Base-by-base conservation (phyloP, 2,888 invertebrate genomes). In the Melinaea menophilus region DNA sequence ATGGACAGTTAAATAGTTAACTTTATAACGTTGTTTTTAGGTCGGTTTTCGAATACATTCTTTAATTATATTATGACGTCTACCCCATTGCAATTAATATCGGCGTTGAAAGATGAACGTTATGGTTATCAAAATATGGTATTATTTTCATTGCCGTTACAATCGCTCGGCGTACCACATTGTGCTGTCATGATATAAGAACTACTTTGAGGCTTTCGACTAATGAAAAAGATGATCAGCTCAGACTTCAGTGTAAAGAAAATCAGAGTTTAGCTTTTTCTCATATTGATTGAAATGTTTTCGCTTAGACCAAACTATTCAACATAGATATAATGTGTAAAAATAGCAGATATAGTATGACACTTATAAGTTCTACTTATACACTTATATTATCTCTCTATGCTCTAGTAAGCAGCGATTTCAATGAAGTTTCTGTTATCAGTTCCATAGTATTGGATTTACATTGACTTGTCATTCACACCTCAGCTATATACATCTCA, bases 81-180 rank as follows among this genome's bases (percentile, higher is more conserved):
- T 31, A 51, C 31, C 51, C 51, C 55, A 45, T 54, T 59, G 51
- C 41, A 47, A 55, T 33, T 12, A 34, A 22, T 41, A 11, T n/a
- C 31, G 45, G 12, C 55, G 41, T 37, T 12, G 41, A 33, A 59
- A 59, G 31, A 33, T 9, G 33, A 45, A 55, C 59, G 35, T 55
- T 59, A 55, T 37, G 12, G 9, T 13, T 11, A 54, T 37, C 3
- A 12, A 4, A 54, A 55, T 59, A 59, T 51, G 54, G 41, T 54
- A 31, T 31, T n/a, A 55, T 45, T 34, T 48, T 31, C 59, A n/a
- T 47, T 60, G 57, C 55, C 55, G 57, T 58, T 62, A 60, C 47
- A 46, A 65, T 67, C 61, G 62, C 9, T 31, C 5, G 31, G 51
- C 35, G 65, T 62, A 60, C 65, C 58, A 59, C 56, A 67, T 64